These are phyloP conservation scores for Chiloscyllium punctatum DNA, from an alignment of 2,797 vertebrate species.

Conservation along the genomic window DNA sequence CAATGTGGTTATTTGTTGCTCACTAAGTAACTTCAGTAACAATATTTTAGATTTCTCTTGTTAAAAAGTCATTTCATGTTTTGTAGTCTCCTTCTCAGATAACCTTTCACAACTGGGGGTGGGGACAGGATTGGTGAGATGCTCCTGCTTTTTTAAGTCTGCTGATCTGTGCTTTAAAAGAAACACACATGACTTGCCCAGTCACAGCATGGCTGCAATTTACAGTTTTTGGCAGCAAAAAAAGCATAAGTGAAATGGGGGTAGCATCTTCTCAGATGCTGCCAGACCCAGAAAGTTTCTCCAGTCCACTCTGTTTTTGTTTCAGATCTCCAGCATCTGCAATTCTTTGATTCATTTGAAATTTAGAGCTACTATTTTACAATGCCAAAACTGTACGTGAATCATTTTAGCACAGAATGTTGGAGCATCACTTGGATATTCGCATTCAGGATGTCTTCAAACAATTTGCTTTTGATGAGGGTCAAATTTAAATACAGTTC, in stretches of 20 bases:
- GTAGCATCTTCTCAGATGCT: too few species aligned
- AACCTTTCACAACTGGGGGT: not conserved
- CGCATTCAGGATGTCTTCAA: not conserved
- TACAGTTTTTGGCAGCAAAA: not conserved
- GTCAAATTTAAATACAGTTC: not conserved
- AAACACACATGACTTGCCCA: not conserved
- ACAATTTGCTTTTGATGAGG: not conserved
- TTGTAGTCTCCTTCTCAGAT: not conserved
- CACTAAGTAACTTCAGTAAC: not conserved
- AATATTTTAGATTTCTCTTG: not conserved
- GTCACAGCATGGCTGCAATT: not conserved
- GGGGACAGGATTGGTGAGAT: not conserved
- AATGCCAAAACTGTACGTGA: not conserved
- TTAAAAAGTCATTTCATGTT: not conserved
- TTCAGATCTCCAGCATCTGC: too few species aligned
- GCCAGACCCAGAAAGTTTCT: too few species aligned
- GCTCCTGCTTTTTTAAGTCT: not conserved
- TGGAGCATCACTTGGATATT: not conserved
- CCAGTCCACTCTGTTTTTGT: too few species aligned
- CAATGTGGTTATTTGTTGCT: not conserved
- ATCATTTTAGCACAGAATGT: not conserved
- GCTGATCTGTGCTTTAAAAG: not conserved
- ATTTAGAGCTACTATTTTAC: not conserved
- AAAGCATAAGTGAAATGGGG: too few species aligned
- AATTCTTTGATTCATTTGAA: too few species aligned